Percentiles rank a stretch among this genome's conserved stretches.
These are phyloP conservation scores for Aviceda leuphotes DNA, from an alignment of 2,797 vertebrate genomes.

Conservation along the genomic window DNA sequence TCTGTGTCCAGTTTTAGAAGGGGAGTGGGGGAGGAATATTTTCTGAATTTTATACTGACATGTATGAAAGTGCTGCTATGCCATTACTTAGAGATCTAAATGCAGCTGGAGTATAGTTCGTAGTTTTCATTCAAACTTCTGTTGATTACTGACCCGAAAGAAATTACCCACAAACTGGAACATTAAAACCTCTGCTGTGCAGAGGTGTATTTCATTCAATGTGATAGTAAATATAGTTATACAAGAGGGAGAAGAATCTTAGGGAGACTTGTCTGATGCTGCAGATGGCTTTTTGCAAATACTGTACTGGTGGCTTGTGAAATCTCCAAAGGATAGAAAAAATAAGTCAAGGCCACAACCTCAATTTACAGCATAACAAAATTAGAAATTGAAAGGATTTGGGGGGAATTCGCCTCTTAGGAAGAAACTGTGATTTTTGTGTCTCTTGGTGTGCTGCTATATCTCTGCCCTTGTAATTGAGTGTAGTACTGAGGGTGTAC, in stretches of 20 bases:
- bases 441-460: background rate
- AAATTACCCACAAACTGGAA: background rate
- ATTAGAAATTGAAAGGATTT: background rate
- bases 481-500: background rate
- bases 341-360: background rate
- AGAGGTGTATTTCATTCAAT: background rate
- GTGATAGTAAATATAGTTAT: background rate
- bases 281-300: background rate
- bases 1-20: background rate
- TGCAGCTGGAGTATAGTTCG: background rate
- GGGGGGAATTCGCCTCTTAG: background rate
- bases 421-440: background rate
- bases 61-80: background rate
- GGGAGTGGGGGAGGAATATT: background rate
- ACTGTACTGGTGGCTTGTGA: background rate
- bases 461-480: background rate
- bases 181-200: background rate
- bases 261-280: background rate
- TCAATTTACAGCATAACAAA: constrained; percentile 15
- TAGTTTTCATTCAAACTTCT: background rate
- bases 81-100: background rate
- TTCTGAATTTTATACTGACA: background rate
- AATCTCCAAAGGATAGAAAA: background rate
- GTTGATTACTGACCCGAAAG: constrained; percentile 18
- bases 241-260: background rate